Evolutionary conservation across 2,113 vertebrate genomes (phyloP).

Genomic region (Halichoeres trimaculatus): DNA sequence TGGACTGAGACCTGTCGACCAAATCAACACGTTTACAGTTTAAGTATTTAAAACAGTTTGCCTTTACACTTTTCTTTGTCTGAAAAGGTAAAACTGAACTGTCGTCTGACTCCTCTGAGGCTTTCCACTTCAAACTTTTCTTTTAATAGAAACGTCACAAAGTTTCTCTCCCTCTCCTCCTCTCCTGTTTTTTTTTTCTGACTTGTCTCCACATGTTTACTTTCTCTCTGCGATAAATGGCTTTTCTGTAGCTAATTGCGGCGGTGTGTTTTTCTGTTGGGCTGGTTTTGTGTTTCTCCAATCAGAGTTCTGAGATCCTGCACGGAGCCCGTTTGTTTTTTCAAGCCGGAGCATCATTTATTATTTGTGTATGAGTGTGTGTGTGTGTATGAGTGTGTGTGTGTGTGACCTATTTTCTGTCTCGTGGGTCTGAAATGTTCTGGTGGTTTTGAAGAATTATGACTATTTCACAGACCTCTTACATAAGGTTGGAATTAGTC

Average conservation of each 20-base stretch:
- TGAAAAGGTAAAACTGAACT: no score
- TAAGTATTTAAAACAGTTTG: no score
- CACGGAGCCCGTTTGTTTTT: constrained; percentile 65
- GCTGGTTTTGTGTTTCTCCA: constrained; percentile 73
- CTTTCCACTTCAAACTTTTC: no score
- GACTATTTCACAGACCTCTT: neutral
- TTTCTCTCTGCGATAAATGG: constrained; percentile 61
- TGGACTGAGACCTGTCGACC: no score
- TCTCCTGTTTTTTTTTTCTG: constrained; percentile 34
- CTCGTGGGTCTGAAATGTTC: constrained; percentile 24
- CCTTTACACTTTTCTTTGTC: no score
- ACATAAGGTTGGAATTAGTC: neutral
- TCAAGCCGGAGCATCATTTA: constrained; percentile 64
- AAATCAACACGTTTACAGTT: no score
- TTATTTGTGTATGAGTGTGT: constrained; percentile 33
- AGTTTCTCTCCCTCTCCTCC: neutral
- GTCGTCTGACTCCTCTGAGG: no score
- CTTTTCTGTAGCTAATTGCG: constrained; percentile 69
- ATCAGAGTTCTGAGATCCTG: constrained; percentile 66
- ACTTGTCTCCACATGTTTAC: constrained; percentile 68
- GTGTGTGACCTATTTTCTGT: constrained; percentile 14
- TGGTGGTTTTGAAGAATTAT: constrained; percentile 2
- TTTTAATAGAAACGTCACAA: no score
- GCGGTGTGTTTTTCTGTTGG: constrained; percentile 53
- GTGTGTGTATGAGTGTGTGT: constrained; percentile 28